phyloP scores from a whole-genome alignment of 2,797 vertebrate species.

The Micropoecilia bifurca region DNA sequence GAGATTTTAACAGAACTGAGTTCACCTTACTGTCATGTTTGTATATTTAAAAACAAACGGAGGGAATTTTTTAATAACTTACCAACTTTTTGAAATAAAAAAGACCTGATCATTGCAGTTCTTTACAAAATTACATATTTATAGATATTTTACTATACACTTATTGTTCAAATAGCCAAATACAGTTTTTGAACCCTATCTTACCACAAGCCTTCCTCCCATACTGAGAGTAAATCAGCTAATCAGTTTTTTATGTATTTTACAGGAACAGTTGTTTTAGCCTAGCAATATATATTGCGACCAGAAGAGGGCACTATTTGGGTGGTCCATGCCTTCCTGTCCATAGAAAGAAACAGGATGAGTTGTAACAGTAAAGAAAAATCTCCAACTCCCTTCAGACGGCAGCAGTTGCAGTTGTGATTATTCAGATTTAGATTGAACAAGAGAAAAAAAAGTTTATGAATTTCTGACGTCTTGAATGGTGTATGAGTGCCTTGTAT shows the following conservation, averaged over 20 bases:
- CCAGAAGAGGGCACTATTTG: conserved; percentile 63
- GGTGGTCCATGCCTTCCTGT: background rate
- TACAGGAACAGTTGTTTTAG: background rate
- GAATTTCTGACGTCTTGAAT: background rate
- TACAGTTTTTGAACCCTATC: background rate
- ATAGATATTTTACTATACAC: background rate
- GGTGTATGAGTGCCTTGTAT: background rate
- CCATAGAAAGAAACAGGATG: background rate
- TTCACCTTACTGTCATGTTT: background rate
- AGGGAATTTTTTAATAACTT: background rate
- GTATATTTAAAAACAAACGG: background rate
- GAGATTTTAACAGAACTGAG: background rate
- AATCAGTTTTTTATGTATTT: background rate
- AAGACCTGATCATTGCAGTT: too few relatives aligned
- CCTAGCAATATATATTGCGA: conserved; percentile 15
- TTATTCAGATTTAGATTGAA: background rate
- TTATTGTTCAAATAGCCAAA: background rate
- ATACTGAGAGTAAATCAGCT: background rate
- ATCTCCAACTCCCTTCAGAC: background rate
- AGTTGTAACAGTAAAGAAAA: background rate
- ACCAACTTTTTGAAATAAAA: background rate
- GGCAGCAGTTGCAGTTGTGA: background rate
- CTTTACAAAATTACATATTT: background rate
- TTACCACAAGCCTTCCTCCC: background rate
- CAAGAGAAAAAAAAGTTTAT: background rate